phyloP scores from a whole-genome alignment of 2,797 vertebrate genomes.

The Chloroceryle amazona region DNA sequence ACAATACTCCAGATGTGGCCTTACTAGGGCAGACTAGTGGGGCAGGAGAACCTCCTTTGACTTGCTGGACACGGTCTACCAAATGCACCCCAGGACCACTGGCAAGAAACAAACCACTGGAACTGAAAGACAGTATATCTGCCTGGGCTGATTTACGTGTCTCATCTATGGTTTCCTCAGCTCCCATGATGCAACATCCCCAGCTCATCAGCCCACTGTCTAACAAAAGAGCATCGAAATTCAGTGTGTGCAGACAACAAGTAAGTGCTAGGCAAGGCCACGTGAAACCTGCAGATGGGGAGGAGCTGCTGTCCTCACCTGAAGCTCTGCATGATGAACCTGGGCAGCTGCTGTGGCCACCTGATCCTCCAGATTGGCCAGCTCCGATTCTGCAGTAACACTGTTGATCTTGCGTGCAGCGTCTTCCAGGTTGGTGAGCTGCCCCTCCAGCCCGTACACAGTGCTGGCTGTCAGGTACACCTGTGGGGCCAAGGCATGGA shows the following conservation, averaged over 20 bases:
- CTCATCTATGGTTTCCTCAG: not conserved
- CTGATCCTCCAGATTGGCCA: conserved; percentile 94
- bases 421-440: conserved; percentile 90
- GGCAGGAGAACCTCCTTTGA: not conserved
- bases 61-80: not conserved
- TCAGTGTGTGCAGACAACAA: rapidly evolving
- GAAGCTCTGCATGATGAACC: conserved; percentile 94
- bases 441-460: conserved; percentile 94
- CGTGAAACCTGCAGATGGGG: not conserved
- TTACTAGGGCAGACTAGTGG: not conserved
- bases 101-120: not conserved
- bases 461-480: conserved; percentile 95
- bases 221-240: not conserved
- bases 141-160: not conserved
- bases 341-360: conserved; percentile 95
- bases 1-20: not conserved
- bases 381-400: conserved; percentile 88
- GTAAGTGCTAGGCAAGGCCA: not conserved
- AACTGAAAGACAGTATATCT: not conserved
- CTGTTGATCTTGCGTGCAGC: conserved; percentile 92
- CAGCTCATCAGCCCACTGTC: rapidly evolving
- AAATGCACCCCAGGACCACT: not conserved
- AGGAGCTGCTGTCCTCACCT: conserved; percentile 82
- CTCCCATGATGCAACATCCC: not conserved
- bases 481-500: conserved; percentile 73